These are phyloP conservation scores for Centruroides sculpturatus DNA, from an alignment of 1,140 invertebrate species.

Conservation along the genomic window DNA sequence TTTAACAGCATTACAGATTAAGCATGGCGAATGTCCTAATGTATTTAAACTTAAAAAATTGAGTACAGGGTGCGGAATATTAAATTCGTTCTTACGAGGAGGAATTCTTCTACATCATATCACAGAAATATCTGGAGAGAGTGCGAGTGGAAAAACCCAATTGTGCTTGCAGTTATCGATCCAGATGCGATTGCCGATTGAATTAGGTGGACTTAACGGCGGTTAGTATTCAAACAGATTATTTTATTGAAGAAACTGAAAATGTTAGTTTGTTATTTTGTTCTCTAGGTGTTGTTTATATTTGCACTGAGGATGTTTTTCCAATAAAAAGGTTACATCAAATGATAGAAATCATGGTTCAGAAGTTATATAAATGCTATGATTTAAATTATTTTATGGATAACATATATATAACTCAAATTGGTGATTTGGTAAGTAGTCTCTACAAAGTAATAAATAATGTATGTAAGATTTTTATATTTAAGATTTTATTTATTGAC, in stretches of 20 bases:
- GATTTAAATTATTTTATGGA: not conserved
- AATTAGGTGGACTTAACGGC: constrained; percentile 31
- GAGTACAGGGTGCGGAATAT: not conserved
- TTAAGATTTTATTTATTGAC: not conserved
- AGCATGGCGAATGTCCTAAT: not conserved
- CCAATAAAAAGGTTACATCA: constrained; percentile 45
- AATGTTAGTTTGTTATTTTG: not conserved
- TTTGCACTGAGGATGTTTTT: constrained; percentile 59
- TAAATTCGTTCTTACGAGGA: constrained; percentile 28
- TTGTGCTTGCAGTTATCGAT: constrained; percentile 56
- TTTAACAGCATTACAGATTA: not conserved
- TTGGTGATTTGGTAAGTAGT: not conserved
- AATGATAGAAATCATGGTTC: not conserved
- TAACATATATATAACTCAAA: not conserved
- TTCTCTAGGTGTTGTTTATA: constrained; percentile 46
- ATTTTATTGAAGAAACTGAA: not conserved
- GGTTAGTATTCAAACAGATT: constrained; percentile 26
- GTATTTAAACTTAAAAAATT: not conserved
- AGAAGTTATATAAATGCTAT: too few relatives aligned
- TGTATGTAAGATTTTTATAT: constrained; percentile 15
- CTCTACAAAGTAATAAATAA: not conserved
- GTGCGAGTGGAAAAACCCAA: constrained; percentile 72
- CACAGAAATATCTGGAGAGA: constrained; percentile 69
- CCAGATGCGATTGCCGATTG: constrained; percentile 37
- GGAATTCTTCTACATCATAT: constrained; percentile 56